Base-by-base conservation (phyloP, 2,113 vertebrate genomes). In the Melozone crissalis region DNA sequence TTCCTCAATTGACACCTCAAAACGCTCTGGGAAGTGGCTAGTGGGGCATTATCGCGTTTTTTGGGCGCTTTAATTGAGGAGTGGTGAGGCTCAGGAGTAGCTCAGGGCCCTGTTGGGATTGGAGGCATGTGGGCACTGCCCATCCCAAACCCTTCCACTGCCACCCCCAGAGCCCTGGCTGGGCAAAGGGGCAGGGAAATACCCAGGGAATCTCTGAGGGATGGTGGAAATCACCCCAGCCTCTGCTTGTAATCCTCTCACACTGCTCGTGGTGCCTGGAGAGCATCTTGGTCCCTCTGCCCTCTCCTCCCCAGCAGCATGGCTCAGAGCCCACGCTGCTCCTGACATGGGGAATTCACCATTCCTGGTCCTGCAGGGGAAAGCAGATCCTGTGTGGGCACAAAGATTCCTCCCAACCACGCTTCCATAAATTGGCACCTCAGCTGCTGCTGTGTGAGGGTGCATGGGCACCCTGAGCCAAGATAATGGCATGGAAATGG, bases 11-110 rank as follows among this genome's bases (percentile, higher is more conserved):
- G 91, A 28, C 90, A 66, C 91, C 93, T 94, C 91, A 88, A 35
- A 95, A 94, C 90, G 71, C 94, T 94, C 85, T 93, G 85, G 95
- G 96, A 95, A 96, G 79, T 5, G 47, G 94, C 33, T 95, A 97
- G 88, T 27, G 88, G 86, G 87, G 52, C 86, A 81, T 84, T 96
- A 96, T 94, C 89, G 0, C 5, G 0, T 87, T 90, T 97, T 95
- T 78, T 0, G 15, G 77, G 80, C 33, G 62, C 37, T 93, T 76
- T 92, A 95, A 95, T 93, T 90, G 90, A 22, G 89, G 92, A 73
- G 92, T 1, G 69, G 90, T 54, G 77, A 92, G n/a, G 85, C 33
- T 57, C 55, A 51, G 76, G 59, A 84, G 74, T 89, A 92, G 90
- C 90, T 93, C 83, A 92, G 84, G 94, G 95, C 92, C n/a, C 35